phyloP scores from a whole-genome alignment of 2,113 vertebrate genomes.

The Pygoscelis adeliae region DNA sequence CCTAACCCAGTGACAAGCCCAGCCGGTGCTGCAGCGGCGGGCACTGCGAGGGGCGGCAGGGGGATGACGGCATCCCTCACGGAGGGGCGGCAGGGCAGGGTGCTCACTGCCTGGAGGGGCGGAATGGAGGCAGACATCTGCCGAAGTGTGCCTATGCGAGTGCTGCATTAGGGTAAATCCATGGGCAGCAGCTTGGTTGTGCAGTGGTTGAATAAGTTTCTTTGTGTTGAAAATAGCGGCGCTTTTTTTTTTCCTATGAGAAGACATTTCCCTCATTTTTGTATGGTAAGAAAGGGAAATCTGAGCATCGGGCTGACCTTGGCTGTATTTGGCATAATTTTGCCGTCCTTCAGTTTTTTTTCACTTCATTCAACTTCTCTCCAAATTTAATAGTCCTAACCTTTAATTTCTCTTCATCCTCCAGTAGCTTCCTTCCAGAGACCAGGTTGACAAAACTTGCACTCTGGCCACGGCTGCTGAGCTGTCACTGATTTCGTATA shows the following conservation, averaged over 20 bases:
- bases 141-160: accelerated
- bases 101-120: accelerated
- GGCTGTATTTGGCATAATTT: background rate
- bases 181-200: background rate
- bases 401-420: background rate
- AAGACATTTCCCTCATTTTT: background rate
- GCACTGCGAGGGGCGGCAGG: background rate
- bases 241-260: background rate
- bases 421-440: background rate
- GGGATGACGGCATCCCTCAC: accelerated
- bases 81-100: background rate
- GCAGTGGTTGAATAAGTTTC: background rate
- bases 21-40: accelerated
- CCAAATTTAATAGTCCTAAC: background rate
- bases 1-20: accelerated
- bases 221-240: background rate
- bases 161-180: background rate
- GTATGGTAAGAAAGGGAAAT: background rate
- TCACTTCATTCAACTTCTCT: background rate
- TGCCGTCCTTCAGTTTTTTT: background rate
- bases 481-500: background rate
- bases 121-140: background rate
- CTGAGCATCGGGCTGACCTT: background rate
- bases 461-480: background rate
- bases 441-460: background rate